phyloP scores from a whole-genome alignment of 2,113 vertebrate species.

The Prionailurus bengalensis region DNA sequence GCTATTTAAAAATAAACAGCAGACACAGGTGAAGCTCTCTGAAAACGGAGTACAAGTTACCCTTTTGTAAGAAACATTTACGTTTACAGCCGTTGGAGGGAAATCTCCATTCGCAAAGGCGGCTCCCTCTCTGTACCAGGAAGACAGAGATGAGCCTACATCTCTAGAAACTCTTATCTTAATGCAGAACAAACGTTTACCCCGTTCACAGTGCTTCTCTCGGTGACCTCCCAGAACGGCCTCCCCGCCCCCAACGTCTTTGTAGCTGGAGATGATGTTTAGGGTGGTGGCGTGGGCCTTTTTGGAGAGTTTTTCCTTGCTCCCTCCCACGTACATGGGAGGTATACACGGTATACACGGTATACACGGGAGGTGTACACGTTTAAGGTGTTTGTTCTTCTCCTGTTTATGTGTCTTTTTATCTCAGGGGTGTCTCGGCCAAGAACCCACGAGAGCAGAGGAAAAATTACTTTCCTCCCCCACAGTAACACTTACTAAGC shows the following conservation, averaged over 20 bases:
- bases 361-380: background rate
- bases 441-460: background rate
- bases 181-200: background rate
- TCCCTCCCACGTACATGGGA: background rate
- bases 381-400: background rate
- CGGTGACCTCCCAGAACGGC: background rate
- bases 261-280: background rate
- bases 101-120: background rate
- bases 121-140: background rate
- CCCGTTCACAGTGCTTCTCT: background rate
- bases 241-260: background rate
- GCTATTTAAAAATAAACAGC: constrained; percentile 3
- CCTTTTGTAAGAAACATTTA: background rate
- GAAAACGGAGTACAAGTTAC: background rate
- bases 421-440: background rate
- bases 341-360: background rate
- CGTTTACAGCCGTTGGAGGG: background rate
- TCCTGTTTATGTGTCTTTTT: background rate
- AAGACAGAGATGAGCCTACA: background rate
- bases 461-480: background rate
- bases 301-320: background rate
- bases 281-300: background rate
- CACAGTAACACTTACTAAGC: background rate
- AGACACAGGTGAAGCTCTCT: background rate
- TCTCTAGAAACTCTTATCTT: background rate